Evolutionary conservation across 1,140 invertebrate genomes (phyloP).

Genomic region (Cataglyphis hispanica): DNA sequence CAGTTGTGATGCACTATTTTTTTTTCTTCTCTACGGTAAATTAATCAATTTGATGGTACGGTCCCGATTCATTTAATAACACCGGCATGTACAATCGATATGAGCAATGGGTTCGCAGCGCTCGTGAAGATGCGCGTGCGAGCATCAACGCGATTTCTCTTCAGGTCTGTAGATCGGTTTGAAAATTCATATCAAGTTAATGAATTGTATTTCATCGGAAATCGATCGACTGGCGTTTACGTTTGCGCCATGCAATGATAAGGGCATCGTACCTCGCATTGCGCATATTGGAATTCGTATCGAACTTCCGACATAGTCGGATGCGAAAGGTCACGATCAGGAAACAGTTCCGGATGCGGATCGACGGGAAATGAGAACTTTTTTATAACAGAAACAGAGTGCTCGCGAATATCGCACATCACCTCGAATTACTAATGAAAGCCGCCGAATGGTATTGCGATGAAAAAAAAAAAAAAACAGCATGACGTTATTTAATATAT

Average conservation of each 20-base stretch:
- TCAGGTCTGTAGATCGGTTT: constrained; percentile 32
- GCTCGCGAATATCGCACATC: neutral
- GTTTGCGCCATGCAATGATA: constrained; percentile 6
- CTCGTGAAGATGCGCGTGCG: constrained; percentile 37
- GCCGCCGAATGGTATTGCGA: neutral
- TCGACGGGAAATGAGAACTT: constrained; percentile 42
- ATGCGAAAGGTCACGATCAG: constrained; percentile 6
- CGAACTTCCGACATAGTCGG: constrained; percentile 6
- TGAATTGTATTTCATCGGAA: constrained; percentile 59
- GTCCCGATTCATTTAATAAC: constrained; percentile 56
- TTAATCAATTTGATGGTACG: constrained; percentile 37
- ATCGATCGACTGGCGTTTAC: constrained; percentile 38
- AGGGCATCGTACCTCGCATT: neutral
- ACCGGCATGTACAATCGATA: constrained; percentile 37
- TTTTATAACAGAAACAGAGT: constrained; percentile 17
- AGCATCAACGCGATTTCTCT: constrained; percentile 50
- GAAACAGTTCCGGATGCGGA: constrained; percentile 12
- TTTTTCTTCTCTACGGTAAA: constrained; percentile 25
- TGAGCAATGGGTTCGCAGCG: neutral
- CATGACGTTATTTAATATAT: constrained; percentile 7
- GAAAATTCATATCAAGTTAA: constrained; percentile 48
- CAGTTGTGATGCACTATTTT: constrained; percentile 8
- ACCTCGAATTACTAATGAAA: constrained; percentile 36
- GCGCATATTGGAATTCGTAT: constrained; percentile 1
- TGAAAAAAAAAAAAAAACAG: neutral